Percentiles rank a stretch among this genome's conserved stretches.
These are phyloP conservation scores for Ranitomeya variabilis DNA, from an alignment of 2,113 vertebrate genomes.

Conservation along the genomic window DNA sequence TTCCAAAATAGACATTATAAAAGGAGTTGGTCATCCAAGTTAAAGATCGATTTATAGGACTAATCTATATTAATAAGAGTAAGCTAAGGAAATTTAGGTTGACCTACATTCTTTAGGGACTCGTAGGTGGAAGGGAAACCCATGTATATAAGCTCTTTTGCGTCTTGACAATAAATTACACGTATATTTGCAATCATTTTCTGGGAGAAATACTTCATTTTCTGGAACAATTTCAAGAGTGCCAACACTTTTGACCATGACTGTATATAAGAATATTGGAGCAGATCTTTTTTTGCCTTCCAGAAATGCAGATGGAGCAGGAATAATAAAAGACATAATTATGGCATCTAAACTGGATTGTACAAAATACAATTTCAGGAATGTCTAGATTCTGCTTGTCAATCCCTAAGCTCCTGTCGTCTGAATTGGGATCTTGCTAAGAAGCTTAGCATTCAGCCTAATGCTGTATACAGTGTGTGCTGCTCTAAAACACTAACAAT, in stretches of 20 bases:
- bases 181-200: no score
- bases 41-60: no score
- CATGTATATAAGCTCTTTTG: no score
- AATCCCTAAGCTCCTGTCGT: not conserved
- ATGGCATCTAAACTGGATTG: not conserved
- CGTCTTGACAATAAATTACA: no score
- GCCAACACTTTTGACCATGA: no score
- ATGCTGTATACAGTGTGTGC: not conserved
- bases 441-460: conserved; percentile 2
- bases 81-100: not conserved
- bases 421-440: not conserved
- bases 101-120: not conserved
- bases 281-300: not conserved
- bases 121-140: not conserved
- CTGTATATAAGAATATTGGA: no score
- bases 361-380: not conserved
- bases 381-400: not conserved
- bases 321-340: not conserved
- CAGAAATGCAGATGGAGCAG: not conserved
- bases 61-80: not conserved
- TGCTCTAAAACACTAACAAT: not conserved
- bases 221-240: no score
- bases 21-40: no score
- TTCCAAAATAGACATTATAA: not conserved
- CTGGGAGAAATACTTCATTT: no score